Evolutionary conservation across 2,113 vertebrate genomes (phyloP).

Genomic region (Laticauda colubrina): DNA sequence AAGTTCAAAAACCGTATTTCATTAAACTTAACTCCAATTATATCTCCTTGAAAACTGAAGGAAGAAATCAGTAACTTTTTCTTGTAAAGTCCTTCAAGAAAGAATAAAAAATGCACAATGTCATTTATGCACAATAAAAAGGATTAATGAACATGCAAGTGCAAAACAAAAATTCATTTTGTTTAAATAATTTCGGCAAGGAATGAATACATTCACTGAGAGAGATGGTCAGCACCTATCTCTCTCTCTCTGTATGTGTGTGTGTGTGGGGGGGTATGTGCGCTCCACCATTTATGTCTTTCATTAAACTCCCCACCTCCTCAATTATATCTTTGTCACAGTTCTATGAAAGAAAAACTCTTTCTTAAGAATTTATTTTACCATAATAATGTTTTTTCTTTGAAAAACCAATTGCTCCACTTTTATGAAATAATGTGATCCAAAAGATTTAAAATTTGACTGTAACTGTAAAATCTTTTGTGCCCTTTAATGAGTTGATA

Average conservation of each 20-base stretch:
- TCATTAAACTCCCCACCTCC: neutral
- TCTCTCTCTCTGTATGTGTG: neutral
- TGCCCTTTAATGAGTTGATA: slow-evolving; percentile 80
- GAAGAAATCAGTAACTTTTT: slow-evolving; percentile 74
- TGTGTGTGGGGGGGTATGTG: neutral
- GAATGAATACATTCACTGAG: neutral
- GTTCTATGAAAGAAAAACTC: slow-evolving; percentile 49
- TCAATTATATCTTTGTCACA: slow-evolving; percentile 41
- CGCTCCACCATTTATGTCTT: neutral
- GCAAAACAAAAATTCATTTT: slow-evolving; percentile 25
- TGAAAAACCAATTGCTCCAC: slow-evolving; percentile 38
- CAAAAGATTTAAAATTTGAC: slow-evolving; percentile 61
- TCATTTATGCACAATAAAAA: slow-evolving; percentile 44
- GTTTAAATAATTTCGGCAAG: neutral
- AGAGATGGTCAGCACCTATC: neutral
- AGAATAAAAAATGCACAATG: slow-evolving; percentile 40
- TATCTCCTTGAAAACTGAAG: slow-evolving; percentile 79
- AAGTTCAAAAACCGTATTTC: slow-evolving; percentile 88
- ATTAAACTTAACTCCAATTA: slow-evolving; percentile 95
- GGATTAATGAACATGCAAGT: slow-evolving; percentile 44
- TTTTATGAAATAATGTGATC: slow-evolving; percentile 56
- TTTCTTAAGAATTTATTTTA: slow-evolving; percentile 57
- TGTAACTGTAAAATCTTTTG: slow-evolving; percentile 67
- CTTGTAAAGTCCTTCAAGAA: slow-evolving; percentile 65
- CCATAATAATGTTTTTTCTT: slow-evolving; percentile 34